These are phyloP conservation scores for Pomacea maculata DNA, from an alignment of 1,140 invertebrate genomes.

Conservation along the genomic window DNA sequence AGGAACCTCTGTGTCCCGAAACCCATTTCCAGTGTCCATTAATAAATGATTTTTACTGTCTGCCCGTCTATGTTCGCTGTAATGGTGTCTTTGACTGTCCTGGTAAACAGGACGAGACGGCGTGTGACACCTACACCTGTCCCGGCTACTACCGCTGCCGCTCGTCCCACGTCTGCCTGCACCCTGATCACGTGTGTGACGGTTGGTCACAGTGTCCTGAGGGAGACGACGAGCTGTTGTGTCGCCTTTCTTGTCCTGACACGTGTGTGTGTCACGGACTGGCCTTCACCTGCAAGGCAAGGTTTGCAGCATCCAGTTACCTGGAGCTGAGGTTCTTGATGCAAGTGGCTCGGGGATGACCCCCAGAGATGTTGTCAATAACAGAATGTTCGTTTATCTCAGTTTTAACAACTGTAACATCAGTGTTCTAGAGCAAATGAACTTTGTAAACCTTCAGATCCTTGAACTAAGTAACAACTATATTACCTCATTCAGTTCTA, in stretches of 20 bases:
- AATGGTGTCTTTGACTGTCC: neutral
- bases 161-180: neutral
- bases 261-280: neutral
- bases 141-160: conserved; percentile 1
- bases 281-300: neutral
- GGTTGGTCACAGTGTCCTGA: neutral
- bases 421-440: neutral
- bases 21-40: neutral
- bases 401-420: neutral
- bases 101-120: neutral
- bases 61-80: neutral
- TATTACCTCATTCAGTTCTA: neutral
- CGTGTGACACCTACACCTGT: neutral
- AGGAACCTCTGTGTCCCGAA: neutral
- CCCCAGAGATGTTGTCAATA: neutral
- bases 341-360: no score
- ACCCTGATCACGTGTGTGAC: neutral
- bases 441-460: neutral
- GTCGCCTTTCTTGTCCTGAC: neutral
- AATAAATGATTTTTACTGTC: neutral
- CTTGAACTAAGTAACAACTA: neutral
- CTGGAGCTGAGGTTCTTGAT: no score
- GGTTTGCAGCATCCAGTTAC: no score
- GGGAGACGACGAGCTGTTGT: neutral
- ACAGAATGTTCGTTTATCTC: neutral